A percentile compares a stretch with the other conserved stretches of the same genome.
Evolutionary conservation across 2,113 vertebrate species (phyloP).

Genomic region (Pristiophorus japonicus): DNA sequence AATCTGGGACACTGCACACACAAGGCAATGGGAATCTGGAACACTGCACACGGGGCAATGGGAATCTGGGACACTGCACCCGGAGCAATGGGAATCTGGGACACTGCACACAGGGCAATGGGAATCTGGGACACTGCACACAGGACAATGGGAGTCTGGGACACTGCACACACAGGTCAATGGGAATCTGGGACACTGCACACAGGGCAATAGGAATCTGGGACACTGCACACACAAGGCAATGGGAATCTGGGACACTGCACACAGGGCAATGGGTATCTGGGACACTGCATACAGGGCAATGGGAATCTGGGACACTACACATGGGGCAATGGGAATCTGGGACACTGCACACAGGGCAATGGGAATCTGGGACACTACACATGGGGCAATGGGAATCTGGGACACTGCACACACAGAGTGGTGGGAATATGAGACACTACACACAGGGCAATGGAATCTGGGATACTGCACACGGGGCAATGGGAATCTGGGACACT

Average conservation of each 20-base stretch:
- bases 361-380: background rate
- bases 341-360: too few species aligned
- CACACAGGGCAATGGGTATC: background rate
- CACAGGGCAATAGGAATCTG: background rate
- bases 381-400: background rate
- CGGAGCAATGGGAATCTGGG: background rate
- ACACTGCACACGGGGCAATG: too few species aligned
- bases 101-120: too few species aligned
- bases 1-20: too few species aligned
- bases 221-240: too few species aligned
- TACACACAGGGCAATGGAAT: too few species aligned
- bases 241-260: background rate
- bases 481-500: too few species aligned
- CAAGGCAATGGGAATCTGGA: background rate
- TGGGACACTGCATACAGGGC: too few species aligned
- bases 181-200: background rate
- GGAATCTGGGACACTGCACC: background rate
- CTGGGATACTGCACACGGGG: too few species aligned
- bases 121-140: background rate
- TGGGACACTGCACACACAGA: too few species aligned
- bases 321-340: background rate
- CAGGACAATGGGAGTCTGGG: background rate
- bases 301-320: background rate
- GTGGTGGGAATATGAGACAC: too few species aligned
- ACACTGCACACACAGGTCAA: too few species aligned